phyloP scores from a whole-genome alignment of 2,113 vertebrate genomes.

The Syrrhaptes paradoxus region DNA sequence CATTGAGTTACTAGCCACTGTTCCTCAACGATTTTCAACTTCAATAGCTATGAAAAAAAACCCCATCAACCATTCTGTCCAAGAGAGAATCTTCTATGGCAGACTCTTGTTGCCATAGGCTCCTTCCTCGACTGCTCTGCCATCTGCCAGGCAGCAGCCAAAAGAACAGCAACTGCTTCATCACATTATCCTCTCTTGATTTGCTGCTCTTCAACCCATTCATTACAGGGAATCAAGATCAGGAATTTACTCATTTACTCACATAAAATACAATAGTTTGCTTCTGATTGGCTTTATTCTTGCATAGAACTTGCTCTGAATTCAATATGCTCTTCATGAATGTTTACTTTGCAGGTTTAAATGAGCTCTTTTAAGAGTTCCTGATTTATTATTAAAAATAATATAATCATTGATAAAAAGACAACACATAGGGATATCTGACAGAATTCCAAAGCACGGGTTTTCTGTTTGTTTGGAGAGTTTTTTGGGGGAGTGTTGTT shows the following conservation, averaged over 20 bases:
- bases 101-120: not conserved
- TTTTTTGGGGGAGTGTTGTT: not conserved
- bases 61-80: not conserved
- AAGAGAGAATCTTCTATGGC: not conserved
- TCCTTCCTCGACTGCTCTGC: not conserved
- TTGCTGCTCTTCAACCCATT: not conserved
- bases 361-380: not conserved
- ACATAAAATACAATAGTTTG: not conserved
- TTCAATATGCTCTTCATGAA: not conserved
- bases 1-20: not conserved
- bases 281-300: not conserved
- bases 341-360: not conserved
- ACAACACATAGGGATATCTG: not conserved
- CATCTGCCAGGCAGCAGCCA: not conserved
- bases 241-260: not conserved
- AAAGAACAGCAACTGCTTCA: not conserved
- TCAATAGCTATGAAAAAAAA: not conserved
- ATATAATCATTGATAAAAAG: not conserved
- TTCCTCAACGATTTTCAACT: not conserved
- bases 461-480: not conserved
- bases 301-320: not conserved
- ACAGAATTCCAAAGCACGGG: not conserved
- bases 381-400: not conserved
- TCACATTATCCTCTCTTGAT: not conserved
- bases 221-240: not conserved